Base-by-base conservation (phyloP, 2,113 vertebrate genomes). In the Campylomormyrus tamandua region DNA sequence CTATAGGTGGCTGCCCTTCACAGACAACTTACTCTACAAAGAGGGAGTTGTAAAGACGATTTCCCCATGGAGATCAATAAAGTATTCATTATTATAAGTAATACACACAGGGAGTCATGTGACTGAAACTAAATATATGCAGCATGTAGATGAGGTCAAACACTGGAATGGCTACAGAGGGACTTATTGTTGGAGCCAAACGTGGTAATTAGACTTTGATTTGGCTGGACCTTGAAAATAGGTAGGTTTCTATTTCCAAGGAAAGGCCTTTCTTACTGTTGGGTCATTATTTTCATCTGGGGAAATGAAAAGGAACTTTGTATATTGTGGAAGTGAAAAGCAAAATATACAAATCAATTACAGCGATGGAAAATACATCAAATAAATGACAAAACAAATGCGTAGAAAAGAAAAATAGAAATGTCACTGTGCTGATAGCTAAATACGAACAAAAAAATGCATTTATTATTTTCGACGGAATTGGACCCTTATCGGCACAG, bases 211-310 rank as follows among this genome's bases (percentile, higher is more conserved):
- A 27, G 62, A 31, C 62, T 27, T 66, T 66, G n/a, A 66, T 66
- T 66, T 27, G 50, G 0, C 15, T 90, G 66, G 58, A 53, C 19
- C 88, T 31, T 6, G 84, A 83, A 39, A 87, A 90, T 88, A 56
- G 88, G 84, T 89, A 77, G 31, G 31, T 4, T 35, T 62, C 56
- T 90, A 89, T 84, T 83, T 3, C 9, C 19, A 52, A 87, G 52
- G 52, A 89, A 89, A 88, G 50, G 27, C 62, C 39, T 87, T 87
- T 50, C 52, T 83, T 74, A n/a, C 83, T 70, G 46, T 35, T 84
- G 31, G 49, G 80, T 89, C 89, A n/a, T 89, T 56, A 62, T 83
- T 27, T 92, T 91, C 52, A 90, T 80, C 83, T 83, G 50, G 31
- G 48, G 35, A 24, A 35, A 50, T 90, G 77, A 91, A 46, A 49